Evolutionary conservation across 2,113 vertebrate species (phyloP).

Genomic region (Chaenocephalus aceratus): DNA sequence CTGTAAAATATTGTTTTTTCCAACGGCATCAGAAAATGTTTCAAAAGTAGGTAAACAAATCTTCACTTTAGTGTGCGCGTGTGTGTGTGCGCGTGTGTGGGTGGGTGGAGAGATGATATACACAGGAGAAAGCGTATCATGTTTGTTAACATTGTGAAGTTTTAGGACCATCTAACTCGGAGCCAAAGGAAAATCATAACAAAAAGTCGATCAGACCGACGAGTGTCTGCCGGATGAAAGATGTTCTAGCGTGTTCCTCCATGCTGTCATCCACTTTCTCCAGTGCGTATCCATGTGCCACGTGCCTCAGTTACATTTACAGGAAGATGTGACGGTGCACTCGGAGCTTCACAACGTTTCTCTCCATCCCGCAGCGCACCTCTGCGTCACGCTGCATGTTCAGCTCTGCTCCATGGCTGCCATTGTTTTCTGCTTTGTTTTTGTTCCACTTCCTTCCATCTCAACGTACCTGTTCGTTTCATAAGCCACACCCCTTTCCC

Average conservation of each 20-base stretch:
- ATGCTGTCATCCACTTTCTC: background rate
- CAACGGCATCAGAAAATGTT: too few relatives aligned
- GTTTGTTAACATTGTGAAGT: too few relatives aligned
- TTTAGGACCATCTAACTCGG: background rate
- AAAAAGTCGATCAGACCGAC: background rate
- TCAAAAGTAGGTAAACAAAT: too few relatives aligned
- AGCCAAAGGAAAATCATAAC: slow-evolving; percentile 2
- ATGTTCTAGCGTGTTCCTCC: background rate
- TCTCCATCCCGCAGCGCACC: slow-evolving; percentile 53
- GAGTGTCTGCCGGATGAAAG: slow-evolving; percentile 5
- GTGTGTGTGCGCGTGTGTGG: too few relatives aligned
- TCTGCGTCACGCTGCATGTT: slow-evolving; percentile 33
- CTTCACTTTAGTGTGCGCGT: too few relatives aligned
- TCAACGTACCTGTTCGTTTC: slow-evolving; percentile 11
- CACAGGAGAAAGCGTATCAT: too few relatives aligned
- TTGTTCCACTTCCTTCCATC: slow-evolving; percentile 19
- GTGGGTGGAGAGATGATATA: too few relatives aligned
- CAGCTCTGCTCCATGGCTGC: slow-evolving; percentile 34
- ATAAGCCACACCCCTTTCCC: background rate
- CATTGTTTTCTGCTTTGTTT: slow-evolving; percentile 46
- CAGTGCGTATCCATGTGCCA: slow-evolving; percentile 1
- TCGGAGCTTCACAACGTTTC: slow-evolving; percentile 58
- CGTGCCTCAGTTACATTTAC: background rate
- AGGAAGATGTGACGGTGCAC: slow-evolving; percentile 40
- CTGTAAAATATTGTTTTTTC: too few relatives aligned